Percentiles rank a stretch among this genome's conserved stretches.
phyloP scores from a whole-genome alignment of 2,888 invertebrate species.

The Fragum fragum region DNA sequence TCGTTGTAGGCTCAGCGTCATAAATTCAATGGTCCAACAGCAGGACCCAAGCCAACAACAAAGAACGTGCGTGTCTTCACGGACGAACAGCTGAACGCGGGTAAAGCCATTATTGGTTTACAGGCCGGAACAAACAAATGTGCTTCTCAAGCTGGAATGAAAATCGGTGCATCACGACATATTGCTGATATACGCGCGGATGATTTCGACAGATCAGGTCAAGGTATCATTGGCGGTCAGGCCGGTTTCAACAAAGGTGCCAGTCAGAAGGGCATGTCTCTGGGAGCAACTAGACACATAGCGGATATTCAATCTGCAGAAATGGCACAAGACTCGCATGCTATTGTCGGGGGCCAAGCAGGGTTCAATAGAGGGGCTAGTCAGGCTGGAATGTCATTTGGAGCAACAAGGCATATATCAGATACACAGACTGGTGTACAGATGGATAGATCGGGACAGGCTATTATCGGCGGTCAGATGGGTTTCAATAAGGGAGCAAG shows the following conservation, averaged over 20 bases:
- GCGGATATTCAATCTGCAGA: constrained; percentile 69
- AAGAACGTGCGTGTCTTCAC: constrained; percentile 80
- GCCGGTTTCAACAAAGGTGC: constrained; percentile 83
- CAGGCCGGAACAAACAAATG: constrained; percentile 86
- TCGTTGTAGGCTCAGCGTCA: constrained; percentile 81
- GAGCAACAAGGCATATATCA: constrained; percentile 79
- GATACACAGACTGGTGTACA: constrained; percentile 72
- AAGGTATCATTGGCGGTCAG: constrained; percentile 79
- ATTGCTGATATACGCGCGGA: constrained; percentile 79
- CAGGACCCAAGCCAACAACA: constrained; percentile 84
- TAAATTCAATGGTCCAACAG: constrained; percentile 81
- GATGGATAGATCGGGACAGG: constrained; percentile 77
- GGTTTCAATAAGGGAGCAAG: constrained; percentile 85
- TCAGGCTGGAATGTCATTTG: constrained; percentile 81
- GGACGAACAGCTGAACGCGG: constrained; percentile 80
- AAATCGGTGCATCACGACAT: constrained; percentile 78
- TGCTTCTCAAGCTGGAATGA: constrained; percentile 86
- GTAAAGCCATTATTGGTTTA: constrained; percentile 82
- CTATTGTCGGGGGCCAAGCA: constrained; percentile 79
- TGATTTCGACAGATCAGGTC: constrained; percentile 75
- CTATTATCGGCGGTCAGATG: constrained; percentile 83
- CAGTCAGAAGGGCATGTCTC: constrained; percentile 80
- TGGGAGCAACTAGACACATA: constrained; percentile 77
- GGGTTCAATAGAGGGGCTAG: constrained; percentile 82
- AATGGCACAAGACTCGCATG: constrained; percentile 69